Base-by-base conservation (phyloP, 2,113 vertebrate species). In the Pedetes capensis region DNA sequence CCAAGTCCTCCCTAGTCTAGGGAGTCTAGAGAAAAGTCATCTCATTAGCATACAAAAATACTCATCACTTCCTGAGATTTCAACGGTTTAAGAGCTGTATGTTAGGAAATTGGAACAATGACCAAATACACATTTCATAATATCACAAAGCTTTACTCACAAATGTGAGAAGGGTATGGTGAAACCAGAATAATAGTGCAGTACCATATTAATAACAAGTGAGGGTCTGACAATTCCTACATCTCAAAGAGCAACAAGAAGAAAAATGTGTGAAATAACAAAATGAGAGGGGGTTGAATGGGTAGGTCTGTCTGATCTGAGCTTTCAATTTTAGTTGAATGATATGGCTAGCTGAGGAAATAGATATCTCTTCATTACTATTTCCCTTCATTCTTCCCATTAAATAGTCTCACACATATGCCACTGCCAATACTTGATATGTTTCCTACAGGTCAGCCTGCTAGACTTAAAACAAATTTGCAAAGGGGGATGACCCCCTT, bases 211-310 rank as follows among this genome's bases (percentile, higher is more conserved):
- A 87, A 6, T 61, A 76, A 55, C 5, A 63, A 37, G 8, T n/a
- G 4, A 18, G 22, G 22, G 1, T 80, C 11, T 89, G 20, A 64
- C 2, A 25, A 25, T 47, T 14, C 27, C 6, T 32, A 29, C 6
- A 39, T 0, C 5, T 1, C 3, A 63, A 76, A 49, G 9, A 17
- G 1, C 4, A 61, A 55, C 1, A 0, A 12, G 10, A 55, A 29
- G 3, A n/a, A 39, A 9, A 53, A 12, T 22, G 9, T 71, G 18
- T 37, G 13, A 42, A 69, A 9, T 6, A 87, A 29, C 42, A 17
- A n/a, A 0, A n/a, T n/a, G n/a, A 57, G 3, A 79, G 17, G 22
- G 9, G 34, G 2, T 12, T 63, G 22, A 82, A 0, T 75, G 34
- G 25, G 6, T 61, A 66, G 18, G 3, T 16, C 32, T 86, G 5